Base-by-base conservation (phyloP, 1,140 invertebrate species). In the Acromyrmex heyeri region DNA sequence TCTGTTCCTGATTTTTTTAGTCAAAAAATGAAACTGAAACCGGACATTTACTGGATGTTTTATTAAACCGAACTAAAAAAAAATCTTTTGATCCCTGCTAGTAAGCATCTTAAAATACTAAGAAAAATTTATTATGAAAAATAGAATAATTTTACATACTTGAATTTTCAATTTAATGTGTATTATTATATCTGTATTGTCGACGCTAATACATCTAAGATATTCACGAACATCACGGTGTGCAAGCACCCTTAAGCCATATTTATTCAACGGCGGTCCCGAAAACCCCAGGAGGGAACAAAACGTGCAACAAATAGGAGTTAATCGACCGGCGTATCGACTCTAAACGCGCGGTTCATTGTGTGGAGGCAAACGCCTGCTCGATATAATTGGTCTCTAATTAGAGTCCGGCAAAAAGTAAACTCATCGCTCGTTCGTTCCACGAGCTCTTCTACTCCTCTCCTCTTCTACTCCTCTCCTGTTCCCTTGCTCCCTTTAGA, bases 341-440 rank as follows among this genome's bases (percentile, higher is more conserved):
- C 92, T 89, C 90, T 92, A 92, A 92, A 91, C 88, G 90, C 88
- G 88, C 89, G 85, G 90, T 91, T 92, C 91, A 93, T 93, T 93
- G 92, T 92, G 92, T 91, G 91, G 89, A 91, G 88, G 87, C 89
- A 91, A 93, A 92, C 92, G 92, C 92, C 92, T 93, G 92, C 90
- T 91, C 92, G 88, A 92, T 92, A 93, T 93, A 93, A 93, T 93
- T 93, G 92, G 92, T 90, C 92, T 91, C 91, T 92, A 93, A 93
- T 93, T 93, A 92, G 90, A 91, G 86, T 77, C 91, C 83, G 88
- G 78, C 88, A 92, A 93, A 92, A 93, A 92, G 90, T 91, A 92
- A 91, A 92, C 90, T 92, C 91, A 92, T 91, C 91, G 77, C 86
- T 85, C 76, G 53, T n/a, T 48, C 16, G 38, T 27, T 16, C 62